Conservation (phyloP, 2,888 invertebrate genomes). For the Caenorhabditis virilis region DNA sequence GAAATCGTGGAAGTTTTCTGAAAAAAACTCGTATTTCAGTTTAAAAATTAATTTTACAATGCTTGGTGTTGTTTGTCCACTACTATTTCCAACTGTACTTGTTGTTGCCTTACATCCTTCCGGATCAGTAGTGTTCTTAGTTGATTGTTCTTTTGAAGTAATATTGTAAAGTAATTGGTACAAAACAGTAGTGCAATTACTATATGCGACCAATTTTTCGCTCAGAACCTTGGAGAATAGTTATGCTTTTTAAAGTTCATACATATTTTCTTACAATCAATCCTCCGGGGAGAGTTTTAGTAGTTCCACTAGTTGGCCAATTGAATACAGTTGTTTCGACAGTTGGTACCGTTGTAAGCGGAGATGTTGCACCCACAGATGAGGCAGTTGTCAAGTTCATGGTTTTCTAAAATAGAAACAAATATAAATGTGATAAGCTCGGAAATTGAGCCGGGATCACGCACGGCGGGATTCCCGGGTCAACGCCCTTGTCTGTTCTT, state of each 20-base stretch:
- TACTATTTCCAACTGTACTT: no score
- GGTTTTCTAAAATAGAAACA: background rate
- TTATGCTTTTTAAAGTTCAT: background rate
- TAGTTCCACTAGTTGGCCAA: conserved; percentile 2
- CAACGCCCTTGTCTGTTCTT: background rate
- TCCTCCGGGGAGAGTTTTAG: background rate
- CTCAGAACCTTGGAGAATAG: background rate
- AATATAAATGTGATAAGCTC: background rate
- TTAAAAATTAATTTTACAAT: background rate
- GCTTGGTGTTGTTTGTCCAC: no score
- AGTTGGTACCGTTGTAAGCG: background rate
- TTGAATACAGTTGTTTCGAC: background rate
- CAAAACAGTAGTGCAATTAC: background rate
- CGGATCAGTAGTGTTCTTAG: background rate
- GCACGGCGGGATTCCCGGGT: no score
- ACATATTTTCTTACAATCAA: background rate
- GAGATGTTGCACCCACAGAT: background rate
- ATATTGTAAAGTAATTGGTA: background rate
- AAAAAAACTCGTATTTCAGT: background rate
- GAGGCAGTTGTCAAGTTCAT: background rate
- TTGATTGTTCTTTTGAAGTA: background rate
- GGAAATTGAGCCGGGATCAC: no score
- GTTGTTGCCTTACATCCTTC: no score
- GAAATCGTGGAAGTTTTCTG: background rate
- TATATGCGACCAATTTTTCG: background rate